Evolutionary conservation across 2,888 invertebrate genomes (phyloP).

Genomic region (Caenorhabditis plicata): DNA sequence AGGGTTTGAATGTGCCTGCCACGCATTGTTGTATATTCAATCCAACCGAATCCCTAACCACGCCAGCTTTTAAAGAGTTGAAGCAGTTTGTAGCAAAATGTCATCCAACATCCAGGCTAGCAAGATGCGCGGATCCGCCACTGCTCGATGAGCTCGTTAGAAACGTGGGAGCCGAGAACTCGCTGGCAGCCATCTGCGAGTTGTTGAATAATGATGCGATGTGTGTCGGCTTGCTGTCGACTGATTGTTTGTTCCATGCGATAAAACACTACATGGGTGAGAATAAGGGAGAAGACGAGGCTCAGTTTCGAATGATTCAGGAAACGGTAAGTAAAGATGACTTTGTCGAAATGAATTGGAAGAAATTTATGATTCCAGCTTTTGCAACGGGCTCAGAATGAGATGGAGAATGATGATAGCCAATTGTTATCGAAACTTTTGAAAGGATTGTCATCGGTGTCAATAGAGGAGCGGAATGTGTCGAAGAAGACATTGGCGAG

Average conservation of each 20-base stretch:
- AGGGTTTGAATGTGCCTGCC: background rate
- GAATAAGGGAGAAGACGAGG: conserved; percentile 6
- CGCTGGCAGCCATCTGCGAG: conserved; percentile 13
- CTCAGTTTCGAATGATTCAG: conserved; percentile 3
- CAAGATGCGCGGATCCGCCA: conserved; percentile 10
- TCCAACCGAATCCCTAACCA: conserved; percentile 7
- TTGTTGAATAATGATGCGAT: conserved; percentile 10
- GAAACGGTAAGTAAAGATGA: conserved; percentile 8
- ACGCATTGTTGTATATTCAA: too few species aligned
- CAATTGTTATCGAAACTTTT: too few species aligned
- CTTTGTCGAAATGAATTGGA: too few species aligned
- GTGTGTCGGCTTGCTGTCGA: conserved; percentile 1
- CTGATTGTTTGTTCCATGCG: conserved; percentile 21
- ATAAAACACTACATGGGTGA: conserved; percentile 17
- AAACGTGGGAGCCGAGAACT: conserved; percentile 14
- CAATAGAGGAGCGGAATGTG: too few species aligned
- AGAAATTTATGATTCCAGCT: too few species aligned
- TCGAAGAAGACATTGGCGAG: too few species aligned
- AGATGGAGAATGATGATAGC: too few species aligned
- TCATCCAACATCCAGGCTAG: conserved; percentile 11
- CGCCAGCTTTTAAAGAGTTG: conserved; percentile 8
- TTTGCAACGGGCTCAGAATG: too few species aligned
- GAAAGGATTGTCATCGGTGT: too few species aligned
- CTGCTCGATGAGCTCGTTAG: conserved; percentile 7
- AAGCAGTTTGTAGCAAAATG: conserved; percentile 6